Percentiles rank a stretch among this genome's conserved stretches.
Evolutionary conservation across 1,140 invertebrate species (phyloP).

Genomic region (Stegodyphus dumicola): DNA sequence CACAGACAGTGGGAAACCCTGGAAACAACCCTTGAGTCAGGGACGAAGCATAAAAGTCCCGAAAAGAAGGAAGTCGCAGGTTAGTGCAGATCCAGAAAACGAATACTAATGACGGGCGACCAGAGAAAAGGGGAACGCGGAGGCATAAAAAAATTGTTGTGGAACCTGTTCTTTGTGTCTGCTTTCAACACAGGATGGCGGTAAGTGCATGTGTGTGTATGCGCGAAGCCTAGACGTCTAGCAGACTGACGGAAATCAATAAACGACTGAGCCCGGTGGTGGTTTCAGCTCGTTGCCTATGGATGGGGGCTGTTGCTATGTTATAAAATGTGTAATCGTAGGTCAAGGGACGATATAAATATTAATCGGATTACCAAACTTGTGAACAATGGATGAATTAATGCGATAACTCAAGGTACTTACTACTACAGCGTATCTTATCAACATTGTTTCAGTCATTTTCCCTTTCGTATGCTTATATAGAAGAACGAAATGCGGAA

Average conservation of each 20-base stretch:
- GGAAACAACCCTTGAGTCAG: background rate
- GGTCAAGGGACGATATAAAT: no score
- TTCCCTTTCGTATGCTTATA: no score
- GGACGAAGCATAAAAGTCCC: background rate
- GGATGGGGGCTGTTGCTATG: background rate
- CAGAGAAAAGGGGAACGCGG: background rate
- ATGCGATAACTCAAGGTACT: no score
- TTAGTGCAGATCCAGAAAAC: background rate
- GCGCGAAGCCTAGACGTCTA: background rate
- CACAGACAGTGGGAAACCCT: background rate
- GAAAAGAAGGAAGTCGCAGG: background rate
- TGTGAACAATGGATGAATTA: no score
- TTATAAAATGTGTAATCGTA: no score
- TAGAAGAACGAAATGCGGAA: no score
- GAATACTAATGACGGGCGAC: background rate
- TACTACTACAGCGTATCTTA: no score
- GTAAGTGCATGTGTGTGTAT: background rate
- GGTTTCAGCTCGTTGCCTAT: background rate
- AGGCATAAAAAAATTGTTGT: background rate
- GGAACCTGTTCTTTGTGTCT: background rate
- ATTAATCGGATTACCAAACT: no score
- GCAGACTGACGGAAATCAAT: background rate
- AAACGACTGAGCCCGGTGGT: background rate
- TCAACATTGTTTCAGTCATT: no score
- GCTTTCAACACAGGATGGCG: background rate